phyloP scores from a whole-genome alignment of 2,113 vertebrate species.

The Tangachromis dhanisi region DNA sequence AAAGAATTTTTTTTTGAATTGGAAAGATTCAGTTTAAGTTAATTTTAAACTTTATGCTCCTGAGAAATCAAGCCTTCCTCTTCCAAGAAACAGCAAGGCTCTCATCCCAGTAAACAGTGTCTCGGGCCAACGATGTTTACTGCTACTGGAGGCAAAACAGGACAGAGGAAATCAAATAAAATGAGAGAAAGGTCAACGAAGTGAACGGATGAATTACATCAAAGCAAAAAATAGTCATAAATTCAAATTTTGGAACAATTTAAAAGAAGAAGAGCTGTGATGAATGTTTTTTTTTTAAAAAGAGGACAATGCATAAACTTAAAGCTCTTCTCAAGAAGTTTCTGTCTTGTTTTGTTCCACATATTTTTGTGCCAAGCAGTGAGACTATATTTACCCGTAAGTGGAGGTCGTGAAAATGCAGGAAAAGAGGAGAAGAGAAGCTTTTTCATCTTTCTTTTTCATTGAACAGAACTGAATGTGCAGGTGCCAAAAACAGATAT shows the following conservation, averaged over 20 bases:
- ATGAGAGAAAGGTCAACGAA: neutral
- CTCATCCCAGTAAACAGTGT: neutral
- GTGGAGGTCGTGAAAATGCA: neutral
- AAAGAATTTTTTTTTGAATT: neutral
- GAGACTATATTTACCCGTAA: neutral
- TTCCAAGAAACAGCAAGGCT: neutral
- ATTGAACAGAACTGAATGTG: neutral
- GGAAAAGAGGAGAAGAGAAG: neutral
- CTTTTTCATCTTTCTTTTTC: neutral
- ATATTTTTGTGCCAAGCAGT: neutral
- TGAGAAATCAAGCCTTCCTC: neutral
- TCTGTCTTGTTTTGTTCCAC: neutral
- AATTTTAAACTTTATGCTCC: neutral
- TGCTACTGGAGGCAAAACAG: fast-evolving
- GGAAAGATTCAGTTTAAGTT: neutral
- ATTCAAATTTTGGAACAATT: neutral
- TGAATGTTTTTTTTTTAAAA: fast-evolving
- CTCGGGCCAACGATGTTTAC: neutral
- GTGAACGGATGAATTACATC: neutral
- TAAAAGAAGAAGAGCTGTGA: neutral
- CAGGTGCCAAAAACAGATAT: neutral
- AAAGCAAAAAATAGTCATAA: neutral
- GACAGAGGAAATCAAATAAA: neutral
- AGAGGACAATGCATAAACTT: neutral
- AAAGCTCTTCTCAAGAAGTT: neutral